Conservation (phyloP, 2,888 invertebrate species). For the Hemaris fuciformis region DNA sequence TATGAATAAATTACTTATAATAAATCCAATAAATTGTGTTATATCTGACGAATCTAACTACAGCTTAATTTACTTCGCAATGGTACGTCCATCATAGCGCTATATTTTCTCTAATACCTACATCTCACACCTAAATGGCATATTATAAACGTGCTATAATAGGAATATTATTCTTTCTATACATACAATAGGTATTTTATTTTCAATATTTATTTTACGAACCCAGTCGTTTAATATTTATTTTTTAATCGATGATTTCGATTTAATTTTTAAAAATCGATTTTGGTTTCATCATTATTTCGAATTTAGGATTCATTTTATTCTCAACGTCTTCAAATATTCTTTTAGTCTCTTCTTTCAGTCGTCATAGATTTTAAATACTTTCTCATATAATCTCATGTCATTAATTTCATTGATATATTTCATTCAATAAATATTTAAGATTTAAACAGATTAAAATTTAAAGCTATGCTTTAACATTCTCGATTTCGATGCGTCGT, state of each 20-base stretch:
- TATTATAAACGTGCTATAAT: constrained; percentile 38
- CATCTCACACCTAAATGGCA: constrained; percentile 43
- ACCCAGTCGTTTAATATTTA: constrained; percentile 34
- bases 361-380: constrained; percentile 45
- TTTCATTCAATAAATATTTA: constrained; percentile 41
- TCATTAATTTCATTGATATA: constrained; percentile 38
- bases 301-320: constrained; percentile 30
- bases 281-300: constrained; percentile 15
- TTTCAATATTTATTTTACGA: constrained; percentile 27
- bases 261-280: constrained; percentile 15
- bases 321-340: constrained; percentile 24
- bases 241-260: constrained; percentile 20
- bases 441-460: constrained; percentile 53
- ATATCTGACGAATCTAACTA: not conserved
- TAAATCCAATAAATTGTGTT: constrained; percentile 3
- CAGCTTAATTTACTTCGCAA: constrained; percentile 20
- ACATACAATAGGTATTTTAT: constrained; percentile 25
- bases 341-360: constrained; percentile 55
- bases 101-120: constrained; percentile 41
- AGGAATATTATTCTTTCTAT: constrained; percentile 45
- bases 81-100: constrained; percentile 51
- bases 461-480: constrained; percentile 50
- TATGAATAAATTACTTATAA: constrained; percentile 31
- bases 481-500: constrained; percentile 51
- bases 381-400: constrained; percentile 26